Evolutionary conservation across 2,113 vertebrate genomes (phyloP).

Genomic region (Mellivora capensis): DNA sequence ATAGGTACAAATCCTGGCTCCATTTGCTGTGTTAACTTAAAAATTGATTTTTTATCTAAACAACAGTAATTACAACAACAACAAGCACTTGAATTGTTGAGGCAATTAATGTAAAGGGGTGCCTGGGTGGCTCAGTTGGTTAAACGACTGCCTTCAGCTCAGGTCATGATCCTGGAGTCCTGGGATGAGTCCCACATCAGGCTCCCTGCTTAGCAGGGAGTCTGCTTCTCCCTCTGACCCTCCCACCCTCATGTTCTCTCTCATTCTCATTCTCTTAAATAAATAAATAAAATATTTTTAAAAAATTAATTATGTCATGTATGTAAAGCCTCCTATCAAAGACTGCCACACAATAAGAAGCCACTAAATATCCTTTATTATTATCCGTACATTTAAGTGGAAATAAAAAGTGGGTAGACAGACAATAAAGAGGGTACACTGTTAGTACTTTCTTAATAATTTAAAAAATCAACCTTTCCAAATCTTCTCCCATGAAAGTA

Average conservation of each 20-base stretch:
- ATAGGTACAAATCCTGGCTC: background rate
- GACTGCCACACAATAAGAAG: background rate
- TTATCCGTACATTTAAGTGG: background rate
- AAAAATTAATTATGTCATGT: background rate
- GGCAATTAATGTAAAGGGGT: background rate
- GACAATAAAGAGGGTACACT: accelerated
- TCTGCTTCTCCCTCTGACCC: no score
- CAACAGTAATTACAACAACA: background rate
- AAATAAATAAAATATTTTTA: no score
- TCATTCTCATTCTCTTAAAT: no score
- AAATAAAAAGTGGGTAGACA: background rate
- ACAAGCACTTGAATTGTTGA: background rate
- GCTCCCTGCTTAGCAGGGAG: no score
- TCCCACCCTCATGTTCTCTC: no score
- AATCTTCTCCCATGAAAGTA: background rate
- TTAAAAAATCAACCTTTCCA: background rate
- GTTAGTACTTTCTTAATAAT: background rate
- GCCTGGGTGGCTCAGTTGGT: no score
- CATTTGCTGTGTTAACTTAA: background rate
- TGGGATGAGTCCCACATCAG: no score
- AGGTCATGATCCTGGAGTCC: no score
- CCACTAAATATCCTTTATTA: background rate
- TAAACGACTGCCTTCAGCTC: no score
- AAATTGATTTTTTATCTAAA: background rate
- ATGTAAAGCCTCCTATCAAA: background rate